Base-by-base conservation (phyloP, 1,140 invertebrate genomes). In the Aphidius ervi region DNA sequence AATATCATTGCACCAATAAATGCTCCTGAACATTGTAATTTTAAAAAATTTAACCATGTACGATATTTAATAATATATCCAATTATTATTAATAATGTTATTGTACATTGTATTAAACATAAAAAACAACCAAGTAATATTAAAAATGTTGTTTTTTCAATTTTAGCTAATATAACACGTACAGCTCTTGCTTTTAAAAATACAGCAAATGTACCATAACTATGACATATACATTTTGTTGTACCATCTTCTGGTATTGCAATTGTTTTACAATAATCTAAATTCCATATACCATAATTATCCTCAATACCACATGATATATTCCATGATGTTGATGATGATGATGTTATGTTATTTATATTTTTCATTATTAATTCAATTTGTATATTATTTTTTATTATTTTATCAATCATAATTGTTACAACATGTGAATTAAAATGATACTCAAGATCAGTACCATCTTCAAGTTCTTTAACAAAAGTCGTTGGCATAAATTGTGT, bases 391-490 rank as follows among this genome's bases (percentile, higher is more conserved):
- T 73, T 73, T 41, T 68, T 49, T 0, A 84, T 68, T 59, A 78
- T 79, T 10, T 73, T 73, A 43, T 68, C 52, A 0, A 84, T 67
- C 59, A 78, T 79, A 3, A 86, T 79, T 16, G 78, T 79, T 23
- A 87, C 78, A 9, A 88, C 74, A 61, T 82, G 81, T 1, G 86
- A 88, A 61, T 85, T 83, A 16, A 88, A 77, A 63, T 84, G 83
- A 71, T 87, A 88, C 68, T 88, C 85, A 48, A 87, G 73, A 68
- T 88, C 86, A 16, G 77, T 81, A 5, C 84, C 84, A 67, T 88
- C 85, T 49, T 78, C 74, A 10, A 82, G 68, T 67, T 83, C 76
- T 45, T 79, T 78, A 20, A 82, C 74, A 40, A 80, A 81, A 4
- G 81, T 67, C n/a, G 65, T 68, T 20, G 82, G 83, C 56, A 84